Evolutionary conservation across 2,797 vertebrate genomes (phyloP), one percentile per base, ranked within the genome.

Genomic region (Hylomyscus alleni): DNA sequence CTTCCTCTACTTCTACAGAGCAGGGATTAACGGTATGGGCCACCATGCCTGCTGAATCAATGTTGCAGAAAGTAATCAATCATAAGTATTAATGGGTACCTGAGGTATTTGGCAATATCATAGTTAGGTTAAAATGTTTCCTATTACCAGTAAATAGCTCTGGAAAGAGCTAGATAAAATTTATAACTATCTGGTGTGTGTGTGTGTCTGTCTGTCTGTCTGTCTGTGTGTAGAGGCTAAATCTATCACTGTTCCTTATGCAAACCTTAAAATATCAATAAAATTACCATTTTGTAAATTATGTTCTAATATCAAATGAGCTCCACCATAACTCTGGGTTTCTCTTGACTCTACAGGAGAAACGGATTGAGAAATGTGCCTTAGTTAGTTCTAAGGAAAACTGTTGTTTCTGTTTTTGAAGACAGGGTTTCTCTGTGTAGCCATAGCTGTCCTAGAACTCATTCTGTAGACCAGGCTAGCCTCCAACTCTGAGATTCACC

Each of bases 201-300:
- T 50, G 19, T 75, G 15, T 73, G 4, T 60, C 20, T n/a, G 13
- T 80, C 7, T 58, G 26, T 65, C 6, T 83, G 14, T n/a, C 3
- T n/a, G 6, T 54, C 8, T 40, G 15, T 47, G 24, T 29, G 14
- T 50, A 17, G 88, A 94, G 47, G 24, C 19, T 85, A 89, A 96
- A 95, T 91, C 24, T 81, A 92, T 84, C 62, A 78, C n/a, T 90
- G 67, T 81, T 92, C 40, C 67, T 93, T 80, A 95, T 17, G 47
- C 17, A 97, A 95, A 77, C 20, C 40, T 87, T 90, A 88, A 96
- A 91, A 84, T 81, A 84, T 1, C 89, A 85, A 88, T 88, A 77
- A 95, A 91, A n/a, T 75, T 84, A 29, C 26, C 26, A 91, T 62
- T 83, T 52, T 93, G 47, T 81, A 56, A 91, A 44, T 44, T 93